Percentiles rank a stretch among this genome's conserved stretches.
Conservation (phyloP, 1,140 invertebrate genomes). For the Solen grandis region DNA sequence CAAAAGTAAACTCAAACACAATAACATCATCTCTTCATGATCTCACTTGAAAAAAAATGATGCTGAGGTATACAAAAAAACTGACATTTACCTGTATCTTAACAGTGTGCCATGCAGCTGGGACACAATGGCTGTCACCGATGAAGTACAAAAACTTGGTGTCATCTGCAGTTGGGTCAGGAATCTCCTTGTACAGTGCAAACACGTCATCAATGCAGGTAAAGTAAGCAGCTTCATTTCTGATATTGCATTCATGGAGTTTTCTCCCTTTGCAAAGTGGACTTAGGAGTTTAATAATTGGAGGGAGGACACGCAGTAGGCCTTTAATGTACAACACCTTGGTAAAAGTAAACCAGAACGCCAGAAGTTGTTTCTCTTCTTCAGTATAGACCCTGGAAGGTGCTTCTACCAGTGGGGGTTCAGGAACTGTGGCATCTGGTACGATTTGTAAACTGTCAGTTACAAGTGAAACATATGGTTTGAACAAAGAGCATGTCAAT, state of each 20-base stretch:
- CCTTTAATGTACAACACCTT: constrained; percentile 42
- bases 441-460: background rate
- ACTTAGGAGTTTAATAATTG: constrained; percentile 5
- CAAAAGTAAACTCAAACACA: too few relatives aligned
- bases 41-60: too few relatives aligned
- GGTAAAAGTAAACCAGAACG: constrained; percentile 38
- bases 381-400: constrained; percentile 16
- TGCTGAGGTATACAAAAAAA: too few relatives aligned
- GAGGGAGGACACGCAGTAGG: background rate
- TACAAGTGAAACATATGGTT: background rate
- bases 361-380: constrained; percentile 42
- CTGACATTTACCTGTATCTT: constrained; percentile 10
- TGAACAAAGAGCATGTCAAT: background rate
- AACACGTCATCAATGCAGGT: constrained; percentile 41
- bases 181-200: background rate
- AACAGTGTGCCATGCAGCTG: constrained; percentile 41
- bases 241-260: constrained; percentile 35
- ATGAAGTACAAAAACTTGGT: constrained; percentile 41
- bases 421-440: background rate
- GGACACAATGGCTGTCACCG: constrained; percentile 50
- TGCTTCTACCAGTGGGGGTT: background rate
- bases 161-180: background rate
- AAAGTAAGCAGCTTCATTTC: constrained; percentile 55
- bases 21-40: too few relatives aligned
- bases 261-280: constrained; percentile 24